Percentiles rank a stretch among this genome's conserved stretches.
Conservation (phyloP, 35 echinoderm and acorn worm species). For the Heliocidaris tuberculata region DNA sequence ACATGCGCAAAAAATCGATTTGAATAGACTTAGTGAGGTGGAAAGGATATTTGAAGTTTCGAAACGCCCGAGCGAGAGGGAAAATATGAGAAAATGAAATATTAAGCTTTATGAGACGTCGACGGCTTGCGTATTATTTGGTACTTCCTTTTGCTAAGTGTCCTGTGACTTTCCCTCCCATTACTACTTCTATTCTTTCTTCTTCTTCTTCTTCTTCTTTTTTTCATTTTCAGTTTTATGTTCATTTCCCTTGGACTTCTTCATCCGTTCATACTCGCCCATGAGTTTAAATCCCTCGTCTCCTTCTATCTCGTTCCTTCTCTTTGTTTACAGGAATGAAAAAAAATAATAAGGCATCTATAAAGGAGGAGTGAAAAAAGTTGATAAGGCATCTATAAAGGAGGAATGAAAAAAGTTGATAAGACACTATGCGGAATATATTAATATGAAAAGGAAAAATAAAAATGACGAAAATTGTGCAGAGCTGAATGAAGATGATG, state of each 20-base stretch:
- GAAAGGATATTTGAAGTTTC: slow-evolving; percentile 18
- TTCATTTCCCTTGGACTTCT: background rate
- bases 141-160: background rate
- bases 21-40: background rate
- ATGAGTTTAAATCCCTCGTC: background rate
- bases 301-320: background rate
- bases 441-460: background rate
- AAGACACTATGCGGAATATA: background rate
- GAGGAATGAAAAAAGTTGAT: too few relatives aligned
- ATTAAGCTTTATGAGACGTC: background rate
- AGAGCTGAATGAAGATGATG: too few relatives aligned
- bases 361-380: too few relatives aligned
- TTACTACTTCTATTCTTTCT: background rate
- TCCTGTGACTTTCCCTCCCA: slow-evolving; percentile 7
- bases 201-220: background rate
- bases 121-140: background rate
- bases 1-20: background rate
- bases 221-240: background rate
- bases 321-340: too few relatives aligned
- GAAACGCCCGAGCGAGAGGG: background rate
- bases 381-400: too few relatives aligned
- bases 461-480: background rate
- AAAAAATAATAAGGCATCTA: too few relatives aligned
- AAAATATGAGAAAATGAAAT: background rate
- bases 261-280: background rate